Base-by-base conservation (phyloP, 2,888 invertebrate species). In the Cheilosia urbana region DNA sequence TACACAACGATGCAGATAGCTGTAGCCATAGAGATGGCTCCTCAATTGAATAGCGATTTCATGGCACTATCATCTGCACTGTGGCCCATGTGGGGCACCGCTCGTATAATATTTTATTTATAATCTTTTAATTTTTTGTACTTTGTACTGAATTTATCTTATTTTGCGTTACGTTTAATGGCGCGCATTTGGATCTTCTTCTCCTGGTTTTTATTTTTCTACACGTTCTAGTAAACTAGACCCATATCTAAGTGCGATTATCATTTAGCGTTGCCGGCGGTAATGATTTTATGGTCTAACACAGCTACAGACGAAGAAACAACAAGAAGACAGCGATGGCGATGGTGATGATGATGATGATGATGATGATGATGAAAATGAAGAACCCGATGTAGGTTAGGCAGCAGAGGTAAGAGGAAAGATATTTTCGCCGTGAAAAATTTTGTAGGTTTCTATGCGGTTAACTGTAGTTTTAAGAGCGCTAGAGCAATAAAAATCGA, bases 171-270 rank as follows among this genome's bases (percentile, higher is more conserved):
- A 76, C 37, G 63, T 78, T 71, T 63, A 63, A 71, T 71, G 66
- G 55, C 17, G 53, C 55, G 62, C 68, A 68, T 62, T 75, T 34
- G 40, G 75, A 21, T 80, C 7, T 72, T 19, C 19, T 34, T 11
- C 0, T 17, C 21, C 17, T 21, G 62, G 0, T 30, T 30, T 37
- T 13, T 4, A 4, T 37, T 37, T 13, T 34, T 34, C 11, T 68
- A 49, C 60, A 76, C 71, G 85, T 83, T 83, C 85, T 81, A 81
- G 77, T 81, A 85, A 85, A 81, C 81, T 81, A 85, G 85, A 81
- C 81, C 85, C 77, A 81, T 81, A 85, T 85, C 81, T 85, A 19
- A 55, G 68, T 58, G 81, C 57, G 85, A 85, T 81, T 85, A 85
- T 77, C 72, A 85, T 76, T 84, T 47, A 71, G 60, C 60, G 60